Base-by-base conservation (phyloP, 2,888 invertebrate genomes). In the Patella depressa region DNA sequence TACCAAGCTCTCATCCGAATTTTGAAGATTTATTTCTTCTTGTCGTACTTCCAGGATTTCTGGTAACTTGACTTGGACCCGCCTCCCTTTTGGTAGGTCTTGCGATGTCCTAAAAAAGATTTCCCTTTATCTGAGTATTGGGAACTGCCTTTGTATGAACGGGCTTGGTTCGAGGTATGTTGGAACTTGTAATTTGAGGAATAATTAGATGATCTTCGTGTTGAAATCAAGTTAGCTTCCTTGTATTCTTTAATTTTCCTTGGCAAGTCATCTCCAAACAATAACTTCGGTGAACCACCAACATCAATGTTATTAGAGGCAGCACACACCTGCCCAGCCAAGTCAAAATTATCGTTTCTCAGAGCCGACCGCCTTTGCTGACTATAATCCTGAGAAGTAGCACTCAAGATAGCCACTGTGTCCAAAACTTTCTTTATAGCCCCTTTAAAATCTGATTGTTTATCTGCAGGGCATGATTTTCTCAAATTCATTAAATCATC, bases 1-100 rank as follows among this genome's bases (percentile, higher is more conserved):
- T n/a, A 57, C 57, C 57, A 57, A 17, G 57, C 15, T 57, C 57
- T 17, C 45, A 45, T 45, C 17, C 57, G n/a, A 57, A 57, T 57
- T 57, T 57, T 57, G 57, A 57, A 57, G 57, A 57, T 57, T n/a
- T 57, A 57, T 57, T 57, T 57, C 57, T 57, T 57, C 57, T 57
- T 57, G 57, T 17, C 24, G 24, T 24, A 57, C 57, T 57, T 57
- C 57, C 57, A 57, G 57, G 57, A 57, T 57, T 57, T 57, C 57
- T 57, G 57, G 57, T 57, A 57, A 57, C 57, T 17, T 3, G 57
- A 57, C 57, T 57, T 57, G n/a, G 57, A 57, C 57, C 57, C 15
- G 17, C n/a, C 57, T 57, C 57, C 57, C 15, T 15, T 57, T n/a
- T 57, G 57, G 57, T 15, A 57, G 57, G 57, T 57, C 57, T 57